Base-by-base conservation (phyloP, 2,888 invertebrate genomes). In the Phytoseiulus persimilis region DNA sequence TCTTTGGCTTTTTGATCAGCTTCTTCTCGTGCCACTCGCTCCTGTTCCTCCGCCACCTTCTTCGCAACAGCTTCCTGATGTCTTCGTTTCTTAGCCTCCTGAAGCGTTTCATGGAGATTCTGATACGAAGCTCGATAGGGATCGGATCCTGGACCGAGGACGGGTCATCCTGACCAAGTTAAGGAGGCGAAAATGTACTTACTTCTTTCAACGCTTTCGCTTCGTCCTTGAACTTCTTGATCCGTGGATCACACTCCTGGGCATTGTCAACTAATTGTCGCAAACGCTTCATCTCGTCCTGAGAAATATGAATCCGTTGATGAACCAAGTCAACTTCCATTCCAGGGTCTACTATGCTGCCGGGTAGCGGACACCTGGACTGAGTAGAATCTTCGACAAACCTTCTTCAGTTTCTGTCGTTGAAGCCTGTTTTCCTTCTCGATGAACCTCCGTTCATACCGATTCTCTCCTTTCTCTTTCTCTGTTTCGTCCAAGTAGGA, bases 401-500 rank as follows among this genome's bases (percentile, higher is more conserved):
- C 65, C 65, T 99, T 99, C 93, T 98, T 98, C 92, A 96, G 94
- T 92, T 98, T 96, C 83, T 96, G 95, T 89, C 99, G 94, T 11
- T 96, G 97, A 0, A 95, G 95, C 94, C 97, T 98, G 93, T 99
- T 99, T 93, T 98, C 96, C 93, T 98, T 99, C 92, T 99, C 99
- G 92, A 99, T 99, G 96, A 98, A 99, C 91, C 97, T 95, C 89
- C 99, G 94, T 93, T 98, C 98, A 92, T 98, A 98, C 0, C 99
- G 95, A 93, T 94, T 98, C 92, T 98, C 97, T 0, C 98, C 99
- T 92, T 96, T 97, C 92, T 99, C 98, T 92, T 99, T 99, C 92
- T 99, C 99, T 93, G 99, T 99, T 93, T 99, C 98, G 92, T 99
- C 99, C 91, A 98, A 94, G 93, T 99, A 99, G 0, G 99, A 99